Evolutionary conservation across 2,888 invertebrate species (phyloP).

Genomic region (Brenthis hecate): DNA sequence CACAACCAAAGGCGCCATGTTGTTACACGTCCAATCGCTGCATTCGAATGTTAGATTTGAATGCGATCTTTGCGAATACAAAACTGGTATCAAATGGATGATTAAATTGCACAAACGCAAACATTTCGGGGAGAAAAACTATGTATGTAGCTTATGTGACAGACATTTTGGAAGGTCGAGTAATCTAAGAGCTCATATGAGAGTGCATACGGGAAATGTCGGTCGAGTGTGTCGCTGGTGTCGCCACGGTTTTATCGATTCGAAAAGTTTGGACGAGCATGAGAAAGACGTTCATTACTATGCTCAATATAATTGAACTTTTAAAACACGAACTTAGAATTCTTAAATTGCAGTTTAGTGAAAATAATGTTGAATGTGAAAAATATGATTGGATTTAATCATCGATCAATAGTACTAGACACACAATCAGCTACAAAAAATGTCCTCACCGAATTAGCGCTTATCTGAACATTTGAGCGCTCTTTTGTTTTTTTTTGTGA

Average conservation of each 20-base stretch:
- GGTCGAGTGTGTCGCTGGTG: conserved; percentile 66
- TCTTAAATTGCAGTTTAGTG: too few relatives aligned
- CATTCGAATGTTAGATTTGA: conserved; percentile 63
- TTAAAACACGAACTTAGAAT: neutral
- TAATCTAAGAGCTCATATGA: conserved; percentile 66
- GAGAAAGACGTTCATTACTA: conserved; percentile 54
- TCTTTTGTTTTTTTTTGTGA: too few relatives aligned
- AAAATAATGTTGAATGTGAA: too few relatives aligned
- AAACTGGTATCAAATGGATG: conserved; percentile 61
- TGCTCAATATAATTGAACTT: conserved; percentile 43
- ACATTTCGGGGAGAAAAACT: conserved; percentile 75
- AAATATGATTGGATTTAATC: too few relatives aligned
- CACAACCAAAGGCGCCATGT: conserved; percentile 77
- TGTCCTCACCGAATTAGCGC: too few relatives aligned
- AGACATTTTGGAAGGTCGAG: conserved; percentile 80
- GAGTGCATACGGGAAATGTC: conserved; percentile 60
- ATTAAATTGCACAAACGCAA: conserved; percentile 70
- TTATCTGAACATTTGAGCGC: too few relatives aligned
- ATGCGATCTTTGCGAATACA: conserved; percentile 67
- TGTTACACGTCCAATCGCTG: conserved; percentile 75
- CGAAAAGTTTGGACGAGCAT: conserved; percentile 53
- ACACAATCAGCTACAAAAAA: too few relatives aligned
- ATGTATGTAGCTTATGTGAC: conserved; percentile 81
- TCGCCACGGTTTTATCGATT: conserved; percentile 55
- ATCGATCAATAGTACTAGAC: too few relatives aligned